These are phyloP conservation scores for Brachionus koreanus DNA, from an alignment of 1,140 invertebrate genomes.

Conservation along the genomic window DNA sequence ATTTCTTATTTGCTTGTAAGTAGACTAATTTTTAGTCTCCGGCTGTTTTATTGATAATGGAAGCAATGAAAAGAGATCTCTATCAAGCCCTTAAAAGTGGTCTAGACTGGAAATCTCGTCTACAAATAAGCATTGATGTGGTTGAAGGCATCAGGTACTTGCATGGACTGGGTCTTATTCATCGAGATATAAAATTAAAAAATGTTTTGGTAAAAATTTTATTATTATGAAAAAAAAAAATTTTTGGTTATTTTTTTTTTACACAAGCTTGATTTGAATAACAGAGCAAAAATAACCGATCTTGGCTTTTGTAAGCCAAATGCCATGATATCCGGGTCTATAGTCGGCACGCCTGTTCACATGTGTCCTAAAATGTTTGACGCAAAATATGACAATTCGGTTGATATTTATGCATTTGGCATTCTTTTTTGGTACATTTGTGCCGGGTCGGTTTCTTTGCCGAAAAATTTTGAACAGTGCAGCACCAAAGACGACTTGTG, in stretches of 20 bases:
- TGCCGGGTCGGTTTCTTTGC: conserved; percentile 71
- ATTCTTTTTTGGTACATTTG: conserved; percentile 85
- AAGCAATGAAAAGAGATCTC: conserved; percentile 69
- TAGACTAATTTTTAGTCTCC: conserved; percentile 55
- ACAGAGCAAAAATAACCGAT: conserved; percentile 78
- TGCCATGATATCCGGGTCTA: conserved; percentile 76
- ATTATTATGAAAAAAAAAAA: neutral
- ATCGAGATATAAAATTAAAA: conserved; percentile 83
- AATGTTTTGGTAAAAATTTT: conserved; percentile 69
- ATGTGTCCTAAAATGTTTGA: conserved; percentile 85
- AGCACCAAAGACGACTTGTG: conserved; percentile 82
- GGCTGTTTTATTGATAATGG: conserved; percentile 76
- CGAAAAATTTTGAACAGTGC: conserved; percentile 77
- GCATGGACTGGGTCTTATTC: conserved; percentile 77
- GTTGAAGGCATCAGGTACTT: conserved; percentile 74
- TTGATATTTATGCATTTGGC: conserved; percentile 85
- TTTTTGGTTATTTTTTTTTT: conserved; percentile 38
- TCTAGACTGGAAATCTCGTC: conserved; percentile 47
- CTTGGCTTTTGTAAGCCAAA: conserved; percentile 85
- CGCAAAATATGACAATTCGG: conserved; percentile 72
- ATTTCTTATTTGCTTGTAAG: no score
- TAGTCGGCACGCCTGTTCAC: conserved; percentile 76
- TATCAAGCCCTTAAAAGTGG: conserved; percentile 70
- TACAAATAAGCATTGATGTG: conserved; percentile 73
- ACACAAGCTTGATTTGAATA: conserved; percentile 66